Evolutionary conservation across 1,140 invertebrate genomes (phyloP).

Genomic region (Leguminivora glycinivorella): DNA sequence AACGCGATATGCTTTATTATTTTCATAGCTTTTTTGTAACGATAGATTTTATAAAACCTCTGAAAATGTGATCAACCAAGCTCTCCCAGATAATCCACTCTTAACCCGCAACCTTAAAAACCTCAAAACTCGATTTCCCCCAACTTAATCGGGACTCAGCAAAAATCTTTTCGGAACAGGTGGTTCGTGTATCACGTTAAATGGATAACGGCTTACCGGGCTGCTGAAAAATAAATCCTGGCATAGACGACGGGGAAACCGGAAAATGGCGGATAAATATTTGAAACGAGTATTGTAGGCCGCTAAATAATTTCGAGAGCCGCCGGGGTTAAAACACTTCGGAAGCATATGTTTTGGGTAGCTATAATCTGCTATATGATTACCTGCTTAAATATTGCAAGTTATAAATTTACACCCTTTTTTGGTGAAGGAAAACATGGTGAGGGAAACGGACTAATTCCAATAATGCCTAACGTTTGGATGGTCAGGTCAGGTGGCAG

Average conservation of each 20-base stretch:
- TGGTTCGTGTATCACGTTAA: conserved; percentile 35
- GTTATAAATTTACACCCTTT: too few relatives aligned
- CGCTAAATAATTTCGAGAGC: conserved; percentile 35
- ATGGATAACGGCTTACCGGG: conserved; percentile 46
- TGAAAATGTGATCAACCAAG: neutral
- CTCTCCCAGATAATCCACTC: neutral
- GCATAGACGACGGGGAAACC: conserved; percentile 49
- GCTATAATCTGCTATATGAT: too few relatives aligned
- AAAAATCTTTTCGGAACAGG: conserved; percentile 20
- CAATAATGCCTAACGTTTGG: too few relatives aligned
- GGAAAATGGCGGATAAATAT: conserved; percentile 60
- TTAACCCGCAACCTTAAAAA: conserved; percentile 8
- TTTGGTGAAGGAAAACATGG: too few relatives aligned
- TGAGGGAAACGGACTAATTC: too few relatives aligned
- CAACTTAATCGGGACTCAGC: neutral
- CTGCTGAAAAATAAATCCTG: conserved; percentile 51
- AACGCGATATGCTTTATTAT: too few relatives aligned
- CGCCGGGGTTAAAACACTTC: neutral
- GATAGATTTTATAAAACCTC: too few relatives aligned
- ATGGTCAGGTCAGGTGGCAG: too few relatives aligned
- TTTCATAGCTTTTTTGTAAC: too few relatives aligned
- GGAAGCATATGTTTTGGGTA: too few relatives aligned
- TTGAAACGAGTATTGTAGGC: conserved; percentile 46
- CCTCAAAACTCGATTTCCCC: neutral
- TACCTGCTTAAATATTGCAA: too few relatives aligned